Conservation (phyloP, 2,113 vertebrate species). For the Lynx canadensis region DNA sequence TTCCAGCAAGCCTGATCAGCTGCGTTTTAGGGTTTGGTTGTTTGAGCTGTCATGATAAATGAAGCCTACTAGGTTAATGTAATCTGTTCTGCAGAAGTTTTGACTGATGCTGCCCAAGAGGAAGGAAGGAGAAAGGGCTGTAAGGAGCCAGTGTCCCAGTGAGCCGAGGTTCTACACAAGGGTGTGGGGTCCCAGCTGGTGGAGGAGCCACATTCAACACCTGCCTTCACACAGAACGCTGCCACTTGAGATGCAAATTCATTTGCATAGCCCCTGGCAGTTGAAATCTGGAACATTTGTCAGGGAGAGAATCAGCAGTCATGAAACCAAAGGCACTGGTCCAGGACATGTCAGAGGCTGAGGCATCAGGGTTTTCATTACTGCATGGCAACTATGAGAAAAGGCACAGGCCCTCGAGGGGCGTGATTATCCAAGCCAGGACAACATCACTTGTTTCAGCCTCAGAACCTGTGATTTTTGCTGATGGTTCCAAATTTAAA, state of each 20-base stretch:
- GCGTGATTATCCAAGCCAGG: background rate
- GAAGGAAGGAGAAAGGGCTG: background rate
- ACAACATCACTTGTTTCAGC: background rate
- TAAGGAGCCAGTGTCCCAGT: too few relatives aligned
- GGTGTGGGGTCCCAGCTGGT: background rate
- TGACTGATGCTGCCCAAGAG: background rate
- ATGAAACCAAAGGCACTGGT: background rate
- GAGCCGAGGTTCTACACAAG: background rate
- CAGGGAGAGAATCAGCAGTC: background rate
- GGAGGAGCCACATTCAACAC: background rate
- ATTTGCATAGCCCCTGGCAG: background rate
- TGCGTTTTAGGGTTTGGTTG: background rate
- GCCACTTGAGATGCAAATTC: background rate
- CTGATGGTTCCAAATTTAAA: slow-evolving; percentile 43
- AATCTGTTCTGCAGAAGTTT: background rate
- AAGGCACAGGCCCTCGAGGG: background rate
- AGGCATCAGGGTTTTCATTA: background rate
- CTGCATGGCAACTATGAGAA: background rate
- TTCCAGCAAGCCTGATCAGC: background rate
- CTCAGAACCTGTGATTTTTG: slow-evolving; percentile 29
- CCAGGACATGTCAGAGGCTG: background rate
- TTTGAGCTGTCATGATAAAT: background rate
- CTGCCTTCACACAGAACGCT: background rate
- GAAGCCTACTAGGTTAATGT: background rate
- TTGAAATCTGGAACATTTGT: background rate